Conservation (phyloP, 2,113 vertebrate genomes). For the Passer montanus region DNA sequence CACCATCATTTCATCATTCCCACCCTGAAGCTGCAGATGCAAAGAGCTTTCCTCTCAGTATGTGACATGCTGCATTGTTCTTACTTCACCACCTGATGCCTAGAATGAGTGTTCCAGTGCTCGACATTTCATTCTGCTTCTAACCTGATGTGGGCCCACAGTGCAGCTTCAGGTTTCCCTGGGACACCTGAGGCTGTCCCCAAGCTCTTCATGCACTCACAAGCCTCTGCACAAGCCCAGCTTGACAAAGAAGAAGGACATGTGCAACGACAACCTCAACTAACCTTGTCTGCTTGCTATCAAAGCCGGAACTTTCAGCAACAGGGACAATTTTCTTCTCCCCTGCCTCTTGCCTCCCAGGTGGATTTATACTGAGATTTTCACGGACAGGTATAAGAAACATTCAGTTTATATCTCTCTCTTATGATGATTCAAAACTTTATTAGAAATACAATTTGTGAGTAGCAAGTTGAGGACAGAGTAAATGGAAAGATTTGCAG, state of each 20-base stretch:
- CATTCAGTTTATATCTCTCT: neutral
- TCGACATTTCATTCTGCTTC: neutral
- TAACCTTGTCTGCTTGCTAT: neutral
- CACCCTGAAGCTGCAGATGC: neutral
- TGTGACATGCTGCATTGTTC: neutral
- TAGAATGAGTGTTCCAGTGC: neutral
- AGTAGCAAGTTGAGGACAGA: neutral
- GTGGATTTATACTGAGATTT: neutral
- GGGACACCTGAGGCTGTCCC: neutral
- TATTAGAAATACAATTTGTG: neutral
- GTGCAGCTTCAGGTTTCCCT: neutral
- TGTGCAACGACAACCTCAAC: neutral
- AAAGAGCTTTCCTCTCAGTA: neutral
- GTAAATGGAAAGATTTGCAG: neutral
- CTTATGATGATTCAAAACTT: neutral
- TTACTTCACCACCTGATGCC: neutral
- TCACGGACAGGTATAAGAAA: neutral
- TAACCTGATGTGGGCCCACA: accelerated
- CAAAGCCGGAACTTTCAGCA: neutral
- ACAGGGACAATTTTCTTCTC: neutral
- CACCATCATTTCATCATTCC: neutral
- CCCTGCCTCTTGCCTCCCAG: neutral
- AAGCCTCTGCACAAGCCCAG: accelerated
- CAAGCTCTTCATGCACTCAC: neutral
- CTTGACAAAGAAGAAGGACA: neutral